Evolutionary conservation across 1,140 invertebrate genomes (phyloP), one percentile per base, ranked within the genome.

Genomic region (Andrena cerasifolii): DNA sequence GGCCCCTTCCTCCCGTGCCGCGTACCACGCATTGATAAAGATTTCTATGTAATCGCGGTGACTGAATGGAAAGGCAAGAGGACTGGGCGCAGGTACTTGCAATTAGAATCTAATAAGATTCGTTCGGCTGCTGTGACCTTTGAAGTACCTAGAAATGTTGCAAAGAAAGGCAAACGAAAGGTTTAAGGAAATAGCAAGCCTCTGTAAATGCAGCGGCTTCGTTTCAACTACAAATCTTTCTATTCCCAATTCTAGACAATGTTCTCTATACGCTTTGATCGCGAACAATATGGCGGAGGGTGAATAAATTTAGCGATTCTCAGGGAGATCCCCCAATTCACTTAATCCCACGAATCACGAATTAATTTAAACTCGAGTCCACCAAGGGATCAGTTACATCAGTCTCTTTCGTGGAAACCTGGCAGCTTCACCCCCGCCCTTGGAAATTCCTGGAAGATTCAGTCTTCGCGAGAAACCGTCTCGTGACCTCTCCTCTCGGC

Each of bases 31-130:
- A 43, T 26, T 58, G 59, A 62, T 16, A 21, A 65, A 54, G 24
- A 6, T 28, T 40, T 16, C 16, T 16, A 2, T n/a, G 10, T 21
- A 51, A 72, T 33, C 56, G n/a, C 2, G 3, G 1, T n/a, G 54
- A 3, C 36, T 58, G 68, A 47, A 71, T 56, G 53, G 36, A 6
- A 14, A 59, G 63, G 2, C 14, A 18, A 43, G 12, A 45, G 43
- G 21, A 43, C 14, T 21, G 5, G 49, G 49, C 21, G 65, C 63
- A 5, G 10, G 53, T 21, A 21, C 10, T 18, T 7, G 68, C 40
- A 71, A 71, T 71, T 59, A 59, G 54, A 56, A 16, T 26, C 53
- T 24, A 36, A 70, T 51, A 33, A 54, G 49, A 68, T 40, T 43
- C 66, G n/a, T n/a, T n/a, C n/a, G n/a, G n/a, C n/a, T n/a, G n/a